Evolutionary conservation across 2,113 vertebrate genomes (phyloP), one percentile per base, ranked within the genome.

Genomic region (Esox niger): DNA sequence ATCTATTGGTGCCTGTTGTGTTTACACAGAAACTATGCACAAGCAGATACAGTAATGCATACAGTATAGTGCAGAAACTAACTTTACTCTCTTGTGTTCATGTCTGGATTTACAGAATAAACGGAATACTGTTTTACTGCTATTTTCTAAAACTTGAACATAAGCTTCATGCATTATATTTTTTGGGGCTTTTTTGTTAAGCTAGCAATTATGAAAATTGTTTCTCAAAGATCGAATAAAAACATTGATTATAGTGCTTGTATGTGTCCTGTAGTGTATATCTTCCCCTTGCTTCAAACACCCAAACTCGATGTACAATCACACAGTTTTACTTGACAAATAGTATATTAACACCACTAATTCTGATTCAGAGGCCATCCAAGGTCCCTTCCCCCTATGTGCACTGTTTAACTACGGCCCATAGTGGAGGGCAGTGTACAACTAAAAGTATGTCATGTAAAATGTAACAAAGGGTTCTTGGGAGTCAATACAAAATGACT

Each of bases 71-170:
- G 21, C 10, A 61, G 63, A 49, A 35, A 54, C 4, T 21, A 43
- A 43, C 38, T 54, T 66, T 57, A 46, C 27, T 33, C 27, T 64
- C 47, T 52, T 64, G 8, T 46, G 21, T 56, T 49, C 33, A 62
- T 23, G 25, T 30, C 25, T 46, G 20, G 43, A 62, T 29, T 65
- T 71, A n/a, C n/a, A n/a, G n/a, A n/a, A n/a, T n/a, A n/a, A n/a
- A n/a, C 66, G 59, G 69, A 76, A 70, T 59, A 68, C 66, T 73
- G 66, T 76, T 67, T 73, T 67, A 73, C 57, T 62, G 38, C 30
- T 64, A 33, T 74, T 58, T 62, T 69, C n/a, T 25, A 38, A 69
- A 70, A 71, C 71, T 74, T 78, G 71, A 74, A 21, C 66, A 17
- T 59, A 61, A 61, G 26, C 60, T 69, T 60, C 59, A 33, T 21